Conservation (phyloP, 1,140 invertebrate genomes). For the Bombus ignitus region DNA sequence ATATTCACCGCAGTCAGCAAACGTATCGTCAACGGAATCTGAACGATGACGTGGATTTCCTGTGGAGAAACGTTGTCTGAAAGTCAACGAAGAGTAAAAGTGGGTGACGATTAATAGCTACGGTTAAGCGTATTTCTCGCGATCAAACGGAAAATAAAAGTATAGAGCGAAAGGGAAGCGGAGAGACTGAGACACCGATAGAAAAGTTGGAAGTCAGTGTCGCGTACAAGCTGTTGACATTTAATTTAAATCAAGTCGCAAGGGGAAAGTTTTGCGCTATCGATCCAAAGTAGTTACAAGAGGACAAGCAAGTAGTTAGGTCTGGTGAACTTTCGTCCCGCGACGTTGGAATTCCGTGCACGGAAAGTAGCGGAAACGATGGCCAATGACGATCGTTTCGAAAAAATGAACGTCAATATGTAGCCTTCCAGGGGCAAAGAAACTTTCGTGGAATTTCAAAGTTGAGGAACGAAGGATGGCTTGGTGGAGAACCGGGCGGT, state of each 20-base stretch:
- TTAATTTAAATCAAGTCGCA: conserved; percentile 36
- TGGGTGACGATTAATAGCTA: not conserved
- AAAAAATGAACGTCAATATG: conserved; percentile 32
- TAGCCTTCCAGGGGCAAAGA: not conserved
- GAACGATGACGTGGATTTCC: no score
- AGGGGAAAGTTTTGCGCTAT: conserved; percentile 22
- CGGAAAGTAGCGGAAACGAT: not conserved
- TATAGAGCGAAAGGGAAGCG: not conserved
- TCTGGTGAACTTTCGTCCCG: not conserved
- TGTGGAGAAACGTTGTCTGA: no score
- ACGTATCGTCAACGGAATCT: no score
- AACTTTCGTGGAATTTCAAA: not conserved
- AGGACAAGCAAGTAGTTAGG: not conserved
- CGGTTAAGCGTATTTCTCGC: not conserved
- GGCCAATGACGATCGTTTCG: conserved; percentile 30
- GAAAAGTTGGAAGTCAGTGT: conserved; percentile 10
- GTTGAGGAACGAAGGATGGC: conserved; percentile 2
- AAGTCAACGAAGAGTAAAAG: not conserved
- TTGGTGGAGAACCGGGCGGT: not conserved
- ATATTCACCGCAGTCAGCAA: fast-evolving
- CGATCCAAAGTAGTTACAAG: conserved; percentile 30
- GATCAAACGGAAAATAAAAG: not conserved
- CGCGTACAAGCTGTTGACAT: conserved; percentile 30
- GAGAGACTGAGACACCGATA: not conserved
- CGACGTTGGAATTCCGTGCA: not conserved